Evolutionary conservation across 2,797 vertebrate species (phyloP).

Genomic region (Clarias pachynema): DNA sequence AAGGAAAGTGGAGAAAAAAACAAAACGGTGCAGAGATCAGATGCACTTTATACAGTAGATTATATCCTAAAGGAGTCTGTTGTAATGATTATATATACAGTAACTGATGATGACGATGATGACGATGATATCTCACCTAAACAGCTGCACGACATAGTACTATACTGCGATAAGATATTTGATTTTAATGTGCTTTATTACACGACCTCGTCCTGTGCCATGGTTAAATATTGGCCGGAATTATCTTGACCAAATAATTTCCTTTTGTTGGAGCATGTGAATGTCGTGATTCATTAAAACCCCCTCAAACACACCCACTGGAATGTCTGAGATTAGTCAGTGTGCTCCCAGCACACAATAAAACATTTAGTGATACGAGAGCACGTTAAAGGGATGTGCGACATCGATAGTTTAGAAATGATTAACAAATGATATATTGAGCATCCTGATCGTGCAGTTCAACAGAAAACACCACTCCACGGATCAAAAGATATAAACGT

Average conservation of each 20-base stretch:
- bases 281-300: conserved; percentile 2
- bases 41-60: neutral
- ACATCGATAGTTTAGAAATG: neutral
- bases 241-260: conserved; percentile 8
- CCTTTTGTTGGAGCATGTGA: conserved; percentile 5
- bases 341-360: neutral
- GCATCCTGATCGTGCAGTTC: neutral
- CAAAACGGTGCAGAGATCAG: neutral
- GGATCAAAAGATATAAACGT: neutral
- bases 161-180: neutral
- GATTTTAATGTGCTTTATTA: neutral
- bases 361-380: neutral
- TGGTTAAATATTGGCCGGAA: neutral
- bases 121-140: neutral
- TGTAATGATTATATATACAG: neutral
- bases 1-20: neutral
- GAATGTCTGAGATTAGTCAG: conserved; percentile 19
- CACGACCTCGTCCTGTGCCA: neutral
- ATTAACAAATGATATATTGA: neutral
- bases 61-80: neutral
- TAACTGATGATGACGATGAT: neutral
- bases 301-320: conserved; percentile 16
- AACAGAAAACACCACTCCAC: neutral
- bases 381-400: neutral
- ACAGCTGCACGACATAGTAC: neutral